Evolutionary conservation across 2,888 invertebrate genomes (phyloP).

Genomic region (Andrena praecox): DNA sequence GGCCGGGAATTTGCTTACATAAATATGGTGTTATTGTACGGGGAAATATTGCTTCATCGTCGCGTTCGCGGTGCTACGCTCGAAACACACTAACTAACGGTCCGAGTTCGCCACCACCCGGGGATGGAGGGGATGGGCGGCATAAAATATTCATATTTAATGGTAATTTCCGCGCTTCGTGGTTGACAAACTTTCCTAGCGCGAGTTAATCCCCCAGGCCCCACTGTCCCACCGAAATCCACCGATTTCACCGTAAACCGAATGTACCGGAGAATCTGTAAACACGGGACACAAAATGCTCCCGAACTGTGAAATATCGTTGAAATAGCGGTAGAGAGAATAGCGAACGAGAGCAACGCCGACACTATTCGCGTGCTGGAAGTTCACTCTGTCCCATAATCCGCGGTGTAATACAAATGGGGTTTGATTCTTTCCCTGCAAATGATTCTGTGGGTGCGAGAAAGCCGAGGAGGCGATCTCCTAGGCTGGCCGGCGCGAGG

Average conservation of each 20-base stretch:
- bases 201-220: conserved; percentile 32
- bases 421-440: too few relatives aligned
- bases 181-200: conserved; percentile 42
- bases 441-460: too few relatives aligned
- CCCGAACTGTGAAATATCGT: neutral
- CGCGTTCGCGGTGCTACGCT: conserved; percentile 39
- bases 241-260: conserved; percentile 28
- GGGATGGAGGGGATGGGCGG: conserved; percentile 7
- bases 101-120: conserved; percentile 44
- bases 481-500: too few relatives aligned
- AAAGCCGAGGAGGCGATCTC: too few relatives aligned
- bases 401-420: too few relatives aligned
- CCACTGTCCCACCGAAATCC: conserved; percentile 8
- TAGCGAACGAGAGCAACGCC: neutral
- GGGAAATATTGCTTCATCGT: conserved; percentile 66
- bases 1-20: conserved; percentile 77
- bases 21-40: conserved; percentile 75
- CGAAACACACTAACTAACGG: conserved; percentile 56
- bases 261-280: conserved; percentile 14
- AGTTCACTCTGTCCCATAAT: neutral
- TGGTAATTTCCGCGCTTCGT: conserved; percentile 51
- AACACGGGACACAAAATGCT: conserved; percentile 16
- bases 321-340: neutral
- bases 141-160: conserved; percentile 67
- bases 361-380: neutral